Base-by-base conservation (phyloP, 2,888 invertebrate genomes). In the Meiosimyza decipiens region DNA sequence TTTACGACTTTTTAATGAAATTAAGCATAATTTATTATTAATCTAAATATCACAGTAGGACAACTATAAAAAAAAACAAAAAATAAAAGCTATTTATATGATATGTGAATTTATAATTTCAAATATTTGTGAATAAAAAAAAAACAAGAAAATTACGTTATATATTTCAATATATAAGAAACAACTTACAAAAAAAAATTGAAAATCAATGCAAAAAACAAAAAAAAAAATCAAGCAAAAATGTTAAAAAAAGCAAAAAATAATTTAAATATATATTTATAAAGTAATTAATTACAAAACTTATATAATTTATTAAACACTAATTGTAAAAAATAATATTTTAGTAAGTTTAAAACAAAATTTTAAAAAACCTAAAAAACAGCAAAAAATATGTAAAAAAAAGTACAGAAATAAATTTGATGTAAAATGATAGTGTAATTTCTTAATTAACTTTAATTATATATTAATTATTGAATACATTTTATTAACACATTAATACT, bases 381-480 rank as follows among this genome's bases (percentile, higher is more conserved):
- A 71, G 75, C 73, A 59, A 55, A 54, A 73, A 75, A 74, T 70
- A 74, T 75, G 71, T 75, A 76, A 75, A 78, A 78, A 78, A 82
- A 72, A 71, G 54, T 47, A 72, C 76, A 75, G 74, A 66, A 75
- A 66, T 40, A 64, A 71, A 49, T 63, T 71, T 63, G 71, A 74
- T 63, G 73, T 67, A 57, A 74, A 74, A 71, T 67, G 33, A 71
- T 74, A 74, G 74, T 51, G 59, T 74, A 74, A 74, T 72, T 74
- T 72, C 72, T 74, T 73, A 73, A 73, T 74, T 74, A 73, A 71
- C 72, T 71, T 72, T 74, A 74, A 75, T 71, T 73, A 73, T 80
- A 78, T 78, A 81, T 77, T 68, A 79, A 77, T 74, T 79, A 78
- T 75, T 77, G 78, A 76, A 72, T 74, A 75, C 78, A 76, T 80